phyloP scores from a whole-genome alignment of 2,113 vertebrate species.

The Narcine bancroftii region DNA sequence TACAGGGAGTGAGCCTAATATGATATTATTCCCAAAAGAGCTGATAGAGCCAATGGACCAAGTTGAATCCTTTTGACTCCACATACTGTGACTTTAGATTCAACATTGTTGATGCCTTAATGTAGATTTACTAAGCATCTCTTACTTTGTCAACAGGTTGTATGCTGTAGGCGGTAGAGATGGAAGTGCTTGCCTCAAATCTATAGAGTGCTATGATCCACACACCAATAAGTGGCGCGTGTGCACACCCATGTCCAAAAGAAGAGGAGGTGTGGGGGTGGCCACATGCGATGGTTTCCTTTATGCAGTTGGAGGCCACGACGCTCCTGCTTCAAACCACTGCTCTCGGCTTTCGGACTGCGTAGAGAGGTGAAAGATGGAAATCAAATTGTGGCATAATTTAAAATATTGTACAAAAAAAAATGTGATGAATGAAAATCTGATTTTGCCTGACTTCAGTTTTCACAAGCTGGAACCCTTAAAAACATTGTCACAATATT shows the following conservation, averaged over 20 bases:
- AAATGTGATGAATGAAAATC: not conserved
- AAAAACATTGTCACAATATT: not conserved
- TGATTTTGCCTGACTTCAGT: not conserved
- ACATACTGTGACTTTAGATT: too few species aligned
- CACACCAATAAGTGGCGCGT: slow-evolving; percentile 70
- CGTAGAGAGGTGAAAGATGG: slow-evolving; percentile 58
- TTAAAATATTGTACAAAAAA: not conserved
- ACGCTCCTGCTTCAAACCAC: slow-evolving; percentile 66
- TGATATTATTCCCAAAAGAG: too few species aligned
- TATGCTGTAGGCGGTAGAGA: slow-evolving; percentile 69
- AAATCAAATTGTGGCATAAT: not conserved
- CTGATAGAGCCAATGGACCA: not conserved
- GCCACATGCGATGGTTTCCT: slow-evolving; percentile 66
- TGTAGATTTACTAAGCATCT: slow-evolving; percentile 16
- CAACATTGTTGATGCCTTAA: slow-evolving; percentile 33
- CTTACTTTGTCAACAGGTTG: slow-evolving; percentile 47
- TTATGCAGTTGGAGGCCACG: slow-evolving; percentile 66
- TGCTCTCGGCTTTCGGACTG: slow-evolving; percentile 63
- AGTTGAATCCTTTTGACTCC: not conserved
- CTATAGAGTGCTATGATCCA: slow-evolving; percentile 69
- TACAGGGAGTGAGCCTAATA: not conserved
- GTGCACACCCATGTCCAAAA: slow-evolving; percentile 68
- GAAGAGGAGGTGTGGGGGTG: slow-evolving; percentile 66
- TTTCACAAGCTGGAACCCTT: too few species aligned
- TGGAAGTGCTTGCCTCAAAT: slow-evolving; percentile 67